Evolutionary conservation across 2,888 invertebrate species (phyloP).

Genomic region (Allygus modestus): DNA sequence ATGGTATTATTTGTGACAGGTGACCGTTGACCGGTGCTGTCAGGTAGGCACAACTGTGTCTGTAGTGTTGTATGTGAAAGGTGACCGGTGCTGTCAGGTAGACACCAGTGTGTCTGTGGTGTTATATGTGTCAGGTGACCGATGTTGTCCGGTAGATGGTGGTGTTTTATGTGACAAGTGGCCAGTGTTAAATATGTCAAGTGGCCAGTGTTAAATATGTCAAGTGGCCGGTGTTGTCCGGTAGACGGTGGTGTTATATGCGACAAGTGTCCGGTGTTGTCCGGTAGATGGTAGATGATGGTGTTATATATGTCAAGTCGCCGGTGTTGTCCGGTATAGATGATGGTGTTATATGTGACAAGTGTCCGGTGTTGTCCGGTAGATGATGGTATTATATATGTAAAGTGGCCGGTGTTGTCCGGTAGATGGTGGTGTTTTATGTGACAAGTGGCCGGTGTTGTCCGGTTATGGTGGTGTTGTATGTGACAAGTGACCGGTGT

Average conservation of each 20-base stretch:
- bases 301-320: not conserved
- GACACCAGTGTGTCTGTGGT: too few species aligned
- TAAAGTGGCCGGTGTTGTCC: not conserved
- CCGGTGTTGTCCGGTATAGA: not conserved
- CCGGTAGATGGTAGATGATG: not conserved
- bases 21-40: too few species aligned
- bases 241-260: not conserved
- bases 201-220: not conserved
- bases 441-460: too few species aligned
- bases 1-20: too few species aligned
- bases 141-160: not conserved
- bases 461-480: not conserved
- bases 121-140: not conserved
- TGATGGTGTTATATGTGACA: not conserved
- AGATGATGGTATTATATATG: too few species aligned
- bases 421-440: not conserved
- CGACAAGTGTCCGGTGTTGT: not conserved
- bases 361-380: too few species aligned
- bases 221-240: not conserved
- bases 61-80: too few species aligned
- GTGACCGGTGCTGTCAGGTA: too few species aligned
- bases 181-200: too few species aligned
- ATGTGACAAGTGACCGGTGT: not conserved
- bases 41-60: too few species aligned
- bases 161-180: not conserved